Conservation (phyloP, 2,888 invertebrate genomes). For the Callyntrura sp. region DNA sequence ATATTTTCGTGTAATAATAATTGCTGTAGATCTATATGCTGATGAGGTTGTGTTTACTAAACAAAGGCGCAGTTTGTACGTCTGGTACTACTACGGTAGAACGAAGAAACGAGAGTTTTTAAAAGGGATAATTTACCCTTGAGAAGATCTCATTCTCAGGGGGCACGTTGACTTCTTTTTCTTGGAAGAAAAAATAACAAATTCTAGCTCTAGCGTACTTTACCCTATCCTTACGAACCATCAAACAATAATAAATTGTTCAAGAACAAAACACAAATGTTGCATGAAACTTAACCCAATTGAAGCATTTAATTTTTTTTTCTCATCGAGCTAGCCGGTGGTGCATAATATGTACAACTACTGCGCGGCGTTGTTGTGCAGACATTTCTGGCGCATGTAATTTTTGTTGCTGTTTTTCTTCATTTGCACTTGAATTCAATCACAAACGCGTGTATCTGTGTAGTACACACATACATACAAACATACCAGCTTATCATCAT, state of each 20-base stretch:
- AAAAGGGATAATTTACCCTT: constrained; percentile 64
- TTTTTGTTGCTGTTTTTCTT: neutral
- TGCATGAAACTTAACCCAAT: constrained; percentile 70
- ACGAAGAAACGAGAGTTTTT: constrained; percentile 47
- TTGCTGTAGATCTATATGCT: too few relatives aligned
- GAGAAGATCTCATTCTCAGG: constrained; percentile 75
- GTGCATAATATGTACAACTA: constrained; percentile 7
- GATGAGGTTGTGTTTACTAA: constrained; percentile 27
- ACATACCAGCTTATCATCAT: too few relatives aligned
- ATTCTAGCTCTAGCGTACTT: too few relatives aligned
- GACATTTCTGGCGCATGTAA: too few relatives aligned
- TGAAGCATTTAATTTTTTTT: constrained; percentile 67
- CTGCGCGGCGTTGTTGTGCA: too few relatives aligned
- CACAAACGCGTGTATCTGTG: neutral
- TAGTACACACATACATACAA: too few relatives aligned
- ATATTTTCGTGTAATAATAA: constrained; percentile 34
- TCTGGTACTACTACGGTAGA: too few relatives aligned
- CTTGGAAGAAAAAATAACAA: too few relatives aligned
- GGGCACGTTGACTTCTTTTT: constrained; percentile 73
- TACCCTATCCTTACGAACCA: neutral
- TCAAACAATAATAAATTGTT: too few relatives aligned
- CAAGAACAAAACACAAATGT: constrained; percentile 60
- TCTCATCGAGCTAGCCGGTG: constrained; percentile 59
- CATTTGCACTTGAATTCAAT: constrained; percentile 65
- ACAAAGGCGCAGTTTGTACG: constrained; percentile 13